Evolutionary conservation across 2,797 vertebrate species (phyloP).

Genomic region (Semaprochilodus insignis): DNA sequence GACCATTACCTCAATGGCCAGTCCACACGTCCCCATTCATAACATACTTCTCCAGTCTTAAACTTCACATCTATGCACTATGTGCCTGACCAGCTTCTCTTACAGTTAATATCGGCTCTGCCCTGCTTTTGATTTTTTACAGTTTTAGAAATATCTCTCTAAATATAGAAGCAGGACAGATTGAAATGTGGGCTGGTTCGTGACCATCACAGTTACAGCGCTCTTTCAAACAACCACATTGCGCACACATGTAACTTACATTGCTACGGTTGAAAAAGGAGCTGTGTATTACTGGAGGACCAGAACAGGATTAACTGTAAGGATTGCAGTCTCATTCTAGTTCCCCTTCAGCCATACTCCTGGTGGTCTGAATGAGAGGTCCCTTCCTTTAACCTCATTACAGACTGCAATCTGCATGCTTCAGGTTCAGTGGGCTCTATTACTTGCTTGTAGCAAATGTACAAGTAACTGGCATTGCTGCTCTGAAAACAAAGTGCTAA

Average conservation of each 20-base stretch:
- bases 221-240: background rate
- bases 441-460: background rate
- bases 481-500: background rate
- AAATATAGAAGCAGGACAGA: constrained; percentile 60
- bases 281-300: background rate
- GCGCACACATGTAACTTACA: background rate
- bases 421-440: constrained; percentile 5
- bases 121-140: constrained; percentile 12
- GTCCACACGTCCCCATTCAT: no score
- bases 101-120: constrained; percentile 9
- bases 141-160: constrained; percentile 56
- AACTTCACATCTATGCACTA: background rate
- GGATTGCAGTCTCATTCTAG: background rate
- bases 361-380: constrained; percentile 4
- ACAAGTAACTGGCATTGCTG: background rate
- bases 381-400: constrained; percentile 27
- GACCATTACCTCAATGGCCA: no score
- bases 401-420: constrained; percentile 13
- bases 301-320: background rate
- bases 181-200: constrained; percentile 56
- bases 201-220: constrained; percentile 6
- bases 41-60: no score
- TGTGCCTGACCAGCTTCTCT: background rate
- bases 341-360: background rate
- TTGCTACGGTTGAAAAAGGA: background rate